phyloP scores from a whole-genome alignment of 2,797 vertebrate genomes.

The Parotocinclus haroldoi region DNA sequence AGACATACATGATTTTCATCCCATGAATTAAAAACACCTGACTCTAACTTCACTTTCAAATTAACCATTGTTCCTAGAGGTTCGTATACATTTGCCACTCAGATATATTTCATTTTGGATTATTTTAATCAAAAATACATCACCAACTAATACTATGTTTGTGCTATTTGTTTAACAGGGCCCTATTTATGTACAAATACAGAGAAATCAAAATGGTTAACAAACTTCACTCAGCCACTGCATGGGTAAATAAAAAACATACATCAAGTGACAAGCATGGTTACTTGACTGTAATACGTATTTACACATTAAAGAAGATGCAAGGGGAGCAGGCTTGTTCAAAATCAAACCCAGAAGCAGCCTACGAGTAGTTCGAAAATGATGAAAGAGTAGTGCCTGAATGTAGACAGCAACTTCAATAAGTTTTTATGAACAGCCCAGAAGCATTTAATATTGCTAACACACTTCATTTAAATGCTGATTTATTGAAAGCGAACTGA shows the following conservation, averaged over 20 bases:
- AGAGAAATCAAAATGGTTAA: no score
- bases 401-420: conserved; percentile 10
- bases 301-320: conserved; percentile 12
- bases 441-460: background rate
- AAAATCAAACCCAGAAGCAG: background rate
- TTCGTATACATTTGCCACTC: no score
- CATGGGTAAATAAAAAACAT: conserved; percentile 12
- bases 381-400: background rate
- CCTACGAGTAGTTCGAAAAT: background rate
- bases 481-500: conserved; percentile 15
- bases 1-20: no score
- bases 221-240: no score
- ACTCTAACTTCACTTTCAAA: no score
- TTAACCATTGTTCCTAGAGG: no score
- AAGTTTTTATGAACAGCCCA: conserved; percentile 24
- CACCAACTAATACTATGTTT: no score
- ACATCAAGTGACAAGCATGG: conserved; percentile 3
- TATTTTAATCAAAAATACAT: no score
- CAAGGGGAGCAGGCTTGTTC: background rate
- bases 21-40: no score
- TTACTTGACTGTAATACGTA: conserved; percentile 6
- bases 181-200: no score
- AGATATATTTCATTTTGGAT: no score
- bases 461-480: conserved; percentile 35
- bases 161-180: no score